These are phyloP conservation scores for Megaceryle torquata DNA, from an alignment of 2,113 vertebrate genomes.

Conservation along the genomic window DNA sequence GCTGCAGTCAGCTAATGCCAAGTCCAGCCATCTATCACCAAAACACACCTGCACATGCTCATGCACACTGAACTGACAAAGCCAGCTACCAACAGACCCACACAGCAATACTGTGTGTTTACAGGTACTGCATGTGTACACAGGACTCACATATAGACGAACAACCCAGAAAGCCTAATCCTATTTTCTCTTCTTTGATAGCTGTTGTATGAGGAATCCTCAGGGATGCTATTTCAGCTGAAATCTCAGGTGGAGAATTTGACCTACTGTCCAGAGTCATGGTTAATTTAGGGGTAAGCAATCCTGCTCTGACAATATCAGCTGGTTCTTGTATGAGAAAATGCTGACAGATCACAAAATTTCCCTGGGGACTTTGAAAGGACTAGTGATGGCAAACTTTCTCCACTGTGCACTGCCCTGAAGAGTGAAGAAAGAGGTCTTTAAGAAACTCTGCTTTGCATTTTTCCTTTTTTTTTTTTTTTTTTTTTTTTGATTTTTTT, in stretches of 20 bases:
- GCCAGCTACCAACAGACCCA: neutral
- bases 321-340: neutral
- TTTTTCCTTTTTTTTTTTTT: neutral
- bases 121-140: neutral
- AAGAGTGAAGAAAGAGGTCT: neutral
- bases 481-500: neutral
- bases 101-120: neutral
- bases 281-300: neutral
- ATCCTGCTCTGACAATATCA: neutral
- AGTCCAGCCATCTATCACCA: neutral
- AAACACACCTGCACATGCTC: neutral
- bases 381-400: neutral
- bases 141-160: neutral
- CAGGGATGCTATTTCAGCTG: neutral
- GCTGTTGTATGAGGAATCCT: neutral
- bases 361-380: neutral
- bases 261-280: neutral
- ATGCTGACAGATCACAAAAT: neutral
- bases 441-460: neutral
- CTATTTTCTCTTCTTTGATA: neutral
- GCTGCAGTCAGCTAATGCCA: rapidly evolving
- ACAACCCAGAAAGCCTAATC: neutral
- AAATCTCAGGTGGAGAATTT: neutral
- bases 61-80: neutral
- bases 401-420: neutral